Evolutionary conservation across 1,140 invertebrate species (phyloP).

Genomic region (Aphelinus atriplicis): DNA sequence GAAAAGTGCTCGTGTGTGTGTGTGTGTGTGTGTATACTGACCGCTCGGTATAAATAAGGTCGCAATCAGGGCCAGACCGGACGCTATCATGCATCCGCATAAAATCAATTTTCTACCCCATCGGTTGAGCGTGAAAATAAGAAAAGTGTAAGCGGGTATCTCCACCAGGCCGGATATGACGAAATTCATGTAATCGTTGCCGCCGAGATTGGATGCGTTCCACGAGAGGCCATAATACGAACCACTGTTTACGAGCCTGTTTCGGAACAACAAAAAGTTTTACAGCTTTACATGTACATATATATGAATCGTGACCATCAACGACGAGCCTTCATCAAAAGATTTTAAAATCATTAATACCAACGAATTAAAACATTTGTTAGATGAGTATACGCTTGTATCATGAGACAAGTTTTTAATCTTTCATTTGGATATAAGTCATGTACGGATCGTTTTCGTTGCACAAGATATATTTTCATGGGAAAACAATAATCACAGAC

Average conservation of each 20-base stretch:
- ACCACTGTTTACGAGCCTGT: conserved; percentile 80
- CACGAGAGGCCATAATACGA: conserved; percentile 86
- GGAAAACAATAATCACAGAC: too few relatives aligned
- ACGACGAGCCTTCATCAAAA: too few relatives aligned
- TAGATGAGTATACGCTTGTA: too few relatives aligned
- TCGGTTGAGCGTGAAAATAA: conserved; percentile 76
- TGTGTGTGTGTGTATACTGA: conserved; percentile 49
- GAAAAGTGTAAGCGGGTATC: conserved; percentile 78
- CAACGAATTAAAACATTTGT: too few relatives aligned
- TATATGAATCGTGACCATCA: too few relatives aligned
- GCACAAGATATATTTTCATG: too few relatives aligned
- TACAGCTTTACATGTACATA: background rate
- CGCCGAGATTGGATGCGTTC: conserved; percentile 79
- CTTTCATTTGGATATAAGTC: too few relatives aligned
- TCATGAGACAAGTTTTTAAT: too few relatives aligned
- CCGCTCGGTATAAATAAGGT: conserved; percentile 71
- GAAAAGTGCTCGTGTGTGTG: too few relatives aligned
- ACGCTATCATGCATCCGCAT: conserved; percentile 76
- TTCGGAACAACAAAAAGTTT: conserved; percentile 46
- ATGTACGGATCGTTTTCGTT: too few relatives aligned
- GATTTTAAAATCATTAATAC: too few relatives aligned
- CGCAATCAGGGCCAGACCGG: conserved; percentile 71
- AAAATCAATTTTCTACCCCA: conserved; percentile 78
- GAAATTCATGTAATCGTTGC: conserved; percentile 81
- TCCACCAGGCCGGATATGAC: conserved; percentile 80